Base-by-base conservation (phyloP, 2,888 invertebrate species). In the Panopea generosa region DNA sequence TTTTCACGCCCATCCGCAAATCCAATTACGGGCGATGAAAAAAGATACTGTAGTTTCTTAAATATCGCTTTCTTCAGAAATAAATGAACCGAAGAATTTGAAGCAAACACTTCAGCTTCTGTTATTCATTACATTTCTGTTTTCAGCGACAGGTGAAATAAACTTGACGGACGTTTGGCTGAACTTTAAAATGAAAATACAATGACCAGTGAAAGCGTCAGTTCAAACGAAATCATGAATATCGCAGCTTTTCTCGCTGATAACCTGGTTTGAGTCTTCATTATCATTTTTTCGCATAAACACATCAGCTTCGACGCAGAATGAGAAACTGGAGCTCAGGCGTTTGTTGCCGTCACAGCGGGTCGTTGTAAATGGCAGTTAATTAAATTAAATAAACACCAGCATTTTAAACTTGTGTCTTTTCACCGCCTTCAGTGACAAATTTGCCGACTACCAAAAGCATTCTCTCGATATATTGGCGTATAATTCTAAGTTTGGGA, bases 311-410 rank as follows among this genome's bases (percentile, higher is more conserved):
- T 7, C 33, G 11, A 33, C 60, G 63, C 43, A 40, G 52, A 52
- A 29, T 52, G 16, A 38, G 70, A 67, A 65, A 76, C 29, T 38
- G 61, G 22, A 71, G 52, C 57, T 57, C 16, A 45, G 49, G 14
- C 11, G 38, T 55, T 67, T 66, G 67, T 70, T 62, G 61, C 55
- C 62, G 38, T 22, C 56, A 33, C 76, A 61, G 66, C 62, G 57
- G 84, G 84, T 59, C 24, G 52, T 60, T 33, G 50, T 82, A 83
- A 84, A 84, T 83, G 84, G 66, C 67, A 75, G 69, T 82, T 77
- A 78, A 83, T 86, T 84, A 78, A 84, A 84, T 85, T 80, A 81
- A 85, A 85, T 85, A 85, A 84, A 85, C 82, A 84, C 80, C 82
- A 70, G 55, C 71, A 79, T 62, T 79, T 81, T 60, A 63, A 55